Base-by-base conservation (phyloP, 1,140 invertebrate genomes). In the Caenorhabditis tropicalis region DNA sequence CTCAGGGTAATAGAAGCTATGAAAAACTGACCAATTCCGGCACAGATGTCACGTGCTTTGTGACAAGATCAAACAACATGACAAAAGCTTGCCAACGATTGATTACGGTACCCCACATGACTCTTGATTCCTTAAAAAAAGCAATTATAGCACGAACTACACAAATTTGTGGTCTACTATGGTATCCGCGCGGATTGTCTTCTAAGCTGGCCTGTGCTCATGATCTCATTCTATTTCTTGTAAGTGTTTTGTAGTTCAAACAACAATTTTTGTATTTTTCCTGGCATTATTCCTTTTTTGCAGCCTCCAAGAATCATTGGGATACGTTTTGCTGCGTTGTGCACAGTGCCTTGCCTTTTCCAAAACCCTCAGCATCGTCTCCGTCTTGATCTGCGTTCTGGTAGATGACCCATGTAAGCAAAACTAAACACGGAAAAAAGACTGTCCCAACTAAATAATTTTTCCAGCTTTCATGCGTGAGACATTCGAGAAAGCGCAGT, bases 381-480 rank as follows among this genome's bases (percentile, higher is more conserved):
- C 65, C 36, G 65, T 74, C 9, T 24, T 74, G 65, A 15, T n/a
- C 9, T 74, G 65, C n/a, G 29, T 74, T 24, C 15, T 74, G 33
- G 24, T 74, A 21, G 36, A 74, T 74, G 65, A 74, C 27, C 65
- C 65, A 12, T 46, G 65, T 74, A 74, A 74, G 65, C 7, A 43
- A 74, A 74, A 3, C n/a, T n/a, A 43, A n/a, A 29, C 24, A 5
- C 4, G 58, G 58, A 65, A 65, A 65, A 36, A 36, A n/a, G 12
- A 65, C 58, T 16, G n/a, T 36, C n/a, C 5, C 27, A 65, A 36
- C 7, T 27, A 9, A 19, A 65, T 7, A 65, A n/a, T 36, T 65
- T 74, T 74, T 74, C 24, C 65, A 74, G 65, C 36, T 5, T 74
- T 43, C 65, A 74, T 74, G 65, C 16, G 65, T 2, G 65, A 74